Evolutionary conservation across 1,140 invertebrate species (phyloP).

Genomic region (Mercenaria mercenaria): DNA sequence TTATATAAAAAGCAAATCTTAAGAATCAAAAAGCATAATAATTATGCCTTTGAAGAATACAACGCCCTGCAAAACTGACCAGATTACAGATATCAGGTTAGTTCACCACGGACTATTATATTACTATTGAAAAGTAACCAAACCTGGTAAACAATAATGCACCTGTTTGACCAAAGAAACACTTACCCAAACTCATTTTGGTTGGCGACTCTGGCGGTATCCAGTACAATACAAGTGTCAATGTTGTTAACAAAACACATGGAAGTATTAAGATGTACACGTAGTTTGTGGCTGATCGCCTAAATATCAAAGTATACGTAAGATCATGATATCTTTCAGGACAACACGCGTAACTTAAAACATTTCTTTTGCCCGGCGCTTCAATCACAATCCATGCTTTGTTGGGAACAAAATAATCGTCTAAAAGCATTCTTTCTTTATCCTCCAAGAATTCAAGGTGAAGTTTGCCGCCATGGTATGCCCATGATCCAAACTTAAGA

Average conservation of each 20-base stretch:
- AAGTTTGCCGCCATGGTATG: slow-evolving; percentile 83
- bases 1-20: too few species aligned
- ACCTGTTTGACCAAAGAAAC: too few species aligned
- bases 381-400: slow-evolving; percentile 85
- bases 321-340: slow-evolving; percentile 83
- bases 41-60: too few species aligned
- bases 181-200: slow-evolving; percentile 85
- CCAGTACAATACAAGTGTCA: slow-evolving; percentile 86
- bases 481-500: slow-evolving; percentile 86
- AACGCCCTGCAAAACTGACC: too few species aligned
- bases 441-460: slow-evolving; percentile 75
- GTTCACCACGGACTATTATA: too few species aligned
- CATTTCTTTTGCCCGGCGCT: slow-evolving; percentile 77
- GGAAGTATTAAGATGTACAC: slow-evolving; percentile 86
- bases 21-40: too few species aligned
- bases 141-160: too few species aligned
- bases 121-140: too few species aligned
- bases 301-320: slow-evolving; percentile 82
- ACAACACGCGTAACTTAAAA: slow-evolving; percentile 83
- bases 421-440: slow-evolving; percentile 59
- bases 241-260: slow-evolving; percentile 85
- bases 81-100: too few species aligned
- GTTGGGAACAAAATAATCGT: slow-evolving; percentile 82
- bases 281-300: slow-evolving; percentile 84
- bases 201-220: slow-evolving; percentile 86